These are phyloP conservation scores for Trissolcus brochymenae DNA, from an alignment of 2,888 invertebrate genomes.

Conservation along the genomic window DNA sequence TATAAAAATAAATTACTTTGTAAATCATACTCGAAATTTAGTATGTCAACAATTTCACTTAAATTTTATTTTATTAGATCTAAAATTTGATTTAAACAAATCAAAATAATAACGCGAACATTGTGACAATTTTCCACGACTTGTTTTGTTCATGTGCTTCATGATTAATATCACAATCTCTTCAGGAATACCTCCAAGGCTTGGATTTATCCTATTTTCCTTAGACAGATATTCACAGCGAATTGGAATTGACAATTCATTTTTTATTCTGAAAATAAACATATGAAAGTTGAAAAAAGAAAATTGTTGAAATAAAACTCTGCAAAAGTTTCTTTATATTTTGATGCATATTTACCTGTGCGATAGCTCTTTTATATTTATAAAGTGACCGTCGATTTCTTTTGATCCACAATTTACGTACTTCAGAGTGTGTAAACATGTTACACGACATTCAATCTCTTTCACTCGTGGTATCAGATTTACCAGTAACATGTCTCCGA, in stretches of 20 bases:
- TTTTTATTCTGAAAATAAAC: slow-evolving; percentile 74
- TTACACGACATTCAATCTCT: slow-evolving; percentile 50
- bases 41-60: too few relatives aligned
- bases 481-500: slow-evolving; percentile 67
- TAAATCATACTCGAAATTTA: too few relatives aligned
- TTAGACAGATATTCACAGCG: slow-evolving; percentile 78
- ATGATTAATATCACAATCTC: slow-evolving; percentile 73
- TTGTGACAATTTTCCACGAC: slow-evolving; percentile 1
- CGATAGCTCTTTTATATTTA: slow-evolving; percentile 67
- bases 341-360: slow-evolving; percentile 61
- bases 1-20: too few relatives aligned
- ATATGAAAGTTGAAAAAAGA: slow-evolving; percentile 70
- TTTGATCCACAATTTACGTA: slow-evolving; percentile 67
- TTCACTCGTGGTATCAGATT: slow-evolving; percentile 62
- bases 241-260: slow-evolving; percentile 78
- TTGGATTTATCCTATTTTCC: slow-evolving; percentile 72
- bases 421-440: slow-evolving; percentile 63
- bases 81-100: neutral
- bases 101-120: slow-evolving; percentile 31
- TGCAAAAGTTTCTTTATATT: neutral
- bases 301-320: neutral
- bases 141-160: slow-evolving; percentile 57
- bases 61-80: neutral
- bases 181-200: slow-evolving; percentile 73
- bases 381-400: slow-evolving; percentile 62